Evolutionary conservation across 2,113 vertebrate genomes (phyloP), one percentile per base, ranked within the genome.

Genomic region (Leucosticte australis): DNA sequence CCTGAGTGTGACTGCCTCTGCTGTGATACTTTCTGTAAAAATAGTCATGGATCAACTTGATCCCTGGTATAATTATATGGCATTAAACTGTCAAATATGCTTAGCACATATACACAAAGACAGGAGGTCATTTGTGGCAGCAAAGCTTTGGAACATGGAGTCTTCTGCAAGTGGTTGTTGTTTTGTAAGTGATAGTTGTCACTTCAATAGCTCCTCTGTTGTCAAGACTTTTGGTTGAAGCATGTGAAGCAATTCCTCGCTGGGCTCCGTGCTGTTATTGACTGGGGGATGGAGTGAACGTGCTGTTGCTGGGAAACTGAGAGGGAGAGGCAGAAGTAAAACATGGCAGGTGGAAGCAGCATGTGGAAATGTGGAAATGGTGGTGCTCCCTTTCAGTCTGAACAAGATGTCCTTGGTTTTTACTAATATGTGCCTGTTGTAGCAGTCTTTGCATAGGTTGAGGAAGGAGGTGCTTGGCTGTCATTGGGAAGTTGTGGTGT

Each of bases 281-380:
- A 90, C 90, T 75, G 84, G 93, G 79, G 94, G 79, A 89, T 70
- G 75, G 73, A 89, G 81, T 10, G 80, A 90, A 69, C 46, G 81
- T 94, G 93, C 93, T 94, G 96, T 97, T 97, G 97, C 97, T 93
- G 96, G 97, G 97, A 97, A 85, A 97, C 96, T 97, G 97, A 93
- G 92, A 95, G n/a, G 21, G 65, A 90, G 73, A 95, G 44, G 87
- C 83, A 91, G 44, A 53, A 91, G 86, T 16, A 68, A 83, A 84
- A 60, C 22, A 60, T 2, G 65, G 87, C 93, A 93, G 80, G 89
- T 92, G 74, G 79, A 94, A 92, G 82, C 53, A 79, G 84, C 83
- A 3, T 33, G 69, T 82, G 79, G 92, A 91, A 79, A 3, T 33
- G 73, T 82, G 79, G 92, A 91, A 79, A 80, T 37, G 79, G 39